Percentiles rank a stretch among this genome's conserved stretches.
These are phyloP conservation scores for Colletes collaris DNA, from an alignment of 2,888 invertebrate genomes.

Conservation along the genomic window DNA sequence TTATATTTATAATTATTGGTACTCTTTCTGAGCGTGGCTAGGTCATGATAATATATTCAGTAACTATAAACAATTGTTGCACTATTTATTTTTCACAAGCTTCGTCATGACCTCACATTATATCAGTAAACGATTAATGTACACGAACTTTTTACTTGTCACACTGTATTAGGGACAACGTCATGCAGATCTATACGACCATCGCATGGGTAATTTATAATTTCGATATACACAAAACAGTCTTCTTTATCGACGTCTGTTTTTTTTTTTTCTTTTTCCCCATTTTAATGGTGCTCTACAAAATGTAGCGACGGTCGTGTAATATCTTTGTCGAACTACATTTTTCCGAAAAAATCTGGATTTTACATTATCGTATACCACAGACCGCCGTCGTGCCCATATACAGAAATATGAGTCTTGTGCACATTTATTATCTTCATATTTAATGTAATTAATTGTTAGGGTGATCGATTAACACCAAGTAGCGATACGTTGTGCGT, in stretches of 20 bases:
- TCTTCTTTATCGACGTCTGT: slow-evolving; percentile 46
- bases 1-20: slow-evolving; percentile 68
- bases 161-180: slow-evolving; percentile 49
- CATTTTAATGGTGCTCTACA: slow-evolving; percentile 44
- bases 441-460: slow-evolving; percentile 36
- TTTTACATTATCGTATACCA: slow-evolving; percentile 44
- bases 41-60: slow-evolving; percentile 67
- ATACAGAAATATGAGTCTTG: slow-evolving; percentile 50
- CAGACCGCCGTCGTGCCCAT: slow-evolving; percentile 40
- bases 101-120: slow-evolving; percentile 63
- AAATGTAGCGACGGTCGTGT: slow-evolving; percentile 54
- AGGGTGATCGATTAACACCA: slow-evolving; percentile 41
- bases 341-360: slow-evolving; percentile 29
- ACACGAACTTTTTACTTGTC: slow-evolving; percentile 60
- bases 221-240: slow-evolving; percentile 56
- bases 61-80: slow-evolving; percentile 70
- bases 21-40: slow-evolving; percentile 67
- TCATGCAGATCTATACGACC: slow-evolving; percentile 59
- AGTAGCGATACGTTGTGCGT: slow-evolving; percentile 48
- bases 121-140: slow-evolving; percentile 66
- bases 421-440: slow-evolving; percentile 42
- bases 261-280: slow-evolving; percentile 22
- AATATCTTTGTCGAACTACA: slow-evolving; percentile 44
- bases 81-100: slow-evolving; percentile 57
- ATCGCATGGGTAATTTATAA: slow-evolving; percentile 47